Evolutionary conservation across 2,888 invertebrate species (phyloP).

Genomic region (Isoperla grammatica): DNA sequence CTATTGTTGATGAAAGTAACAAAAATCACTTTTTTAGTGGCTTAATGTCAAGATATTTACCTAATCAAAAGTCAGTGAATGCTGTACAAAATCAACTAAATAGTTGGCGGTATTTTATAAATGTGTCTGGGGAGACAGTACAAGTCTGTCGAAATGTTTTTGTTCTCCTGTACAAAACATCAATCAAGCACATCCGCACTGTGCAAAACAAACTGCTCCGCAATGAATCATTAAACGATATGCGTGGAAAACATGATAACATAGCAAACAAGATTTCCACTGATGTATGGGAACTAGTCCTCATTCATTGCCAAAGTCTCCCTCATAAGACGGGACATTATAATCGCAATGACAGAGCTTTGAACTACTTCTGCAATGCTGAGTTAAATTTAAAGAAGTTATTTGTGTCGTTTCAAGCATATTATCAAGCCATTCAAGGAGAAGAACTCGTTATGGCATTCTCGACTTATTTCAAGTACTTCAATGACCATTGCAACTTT

Average conservation of each 20-base stretch:
- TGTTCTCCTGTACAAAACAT: too few species aligned
- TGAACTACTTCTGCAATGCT: slow-evolving; percentile 26
- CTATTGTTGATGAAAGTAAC: too few species aligned
- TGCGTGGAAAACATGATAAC: slow-evolving; percentile 24
- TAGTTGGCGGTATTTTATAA: too few species aligned
- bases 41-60: too few species aligned
- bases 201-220: slow-evolving; percentile 25
- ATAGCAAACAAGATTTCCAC: not conserved
- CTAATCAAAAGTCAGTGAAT: too few species aligned
- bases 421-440: slow-evolving; percentile 23
- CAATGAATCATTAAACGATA: slow-evolving; percentile 21
- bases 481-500: slow-evolving; percentile 21
- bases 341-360: slow-evolving; percentile 1
- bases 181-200: not conserved
- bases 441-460: slow-evolving; percentile 5
- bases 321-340: slow-evolving; percentile 14
- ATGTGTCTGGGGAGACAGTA: too few species aligned
- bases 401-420: slow-evolving; percentile 26
- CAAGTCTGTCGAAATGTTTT: too few species aligned
- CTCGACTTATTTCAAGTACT: slow-evolving; percentile 25
- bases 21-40: too few species aligned
- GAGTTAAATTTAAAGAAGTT: slow-evolving; percentile 19
- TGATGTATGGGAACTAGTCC: too few species aligned
- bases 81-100: too few species aligned
- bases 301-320: too few species aligned